Conservation (phyloP, 2,113 vertebrate species). For the Acanthochromis polyacanthus region DNA sequence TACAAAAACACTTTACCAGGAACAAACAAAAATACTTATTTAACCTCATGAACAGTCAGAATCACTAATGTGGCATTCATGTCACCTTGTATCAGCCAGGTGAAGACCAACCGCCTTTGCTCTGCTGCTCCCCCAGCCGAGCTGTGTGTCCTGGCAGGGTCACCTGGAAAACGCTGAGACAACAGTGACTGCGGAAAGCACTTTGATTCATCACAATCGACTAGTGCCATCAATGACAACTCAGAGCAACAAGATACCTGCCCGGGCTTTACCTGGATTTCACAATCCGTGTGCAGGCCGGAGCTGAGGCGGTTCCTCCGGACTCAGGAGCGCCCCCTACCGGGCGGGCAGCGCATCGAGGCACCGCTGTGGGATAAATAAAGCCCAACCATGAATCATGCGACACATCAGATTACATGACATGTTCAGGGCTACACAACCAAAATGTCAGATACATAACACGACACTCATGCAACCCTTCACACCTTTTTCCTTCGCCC, state of each 20-base stretch:
- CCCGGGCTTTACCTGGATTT: constrained; percentile 79
- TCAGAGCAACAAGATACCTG: constrained; percentile 68
- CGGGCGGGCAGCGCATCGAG: constrained; percentile 72
- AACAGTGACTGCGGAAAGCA: constrained; percentile 74
- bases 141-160: constrained; percentile 44
- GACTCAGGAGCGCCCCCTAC: constrained; percentile 69
- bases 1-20: no score
- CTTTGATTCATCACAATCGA: constrained; percentile 31
- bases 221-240: constrained; percentile 45
- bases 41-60: no score
- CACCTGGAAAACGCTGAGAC: constrained; percentile 82
- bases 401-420: constrained; percentile 39
- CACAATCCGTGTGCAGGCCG: constrained; percentile 64
- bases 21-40: no score
- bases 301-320: constrained; percentile 52
- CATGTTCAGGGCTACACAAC: constrained; percentile 12
- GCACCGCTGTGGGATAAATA: constrained; percentile 84
- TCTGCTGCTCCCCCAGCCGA: constrained; percentile 39
- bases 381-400: constrained; percentile 82
- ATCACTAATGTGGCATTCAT: background rate
- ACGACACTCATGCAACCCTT: background rate
- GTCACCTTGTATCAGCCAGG: constrained; percentile 68
- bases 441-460: background rate
- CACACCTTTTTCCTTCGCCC: constrained; percentile 70
- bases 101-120: constrained; percentile 40